A percentile compares a stretch with the other conserved stretches of the same genome.
These are phyloP conservation scores for Phocides pigmalion DNA, from an alignment of 1,140 invertebrate species.

Conservation along the genomic window DNA sequence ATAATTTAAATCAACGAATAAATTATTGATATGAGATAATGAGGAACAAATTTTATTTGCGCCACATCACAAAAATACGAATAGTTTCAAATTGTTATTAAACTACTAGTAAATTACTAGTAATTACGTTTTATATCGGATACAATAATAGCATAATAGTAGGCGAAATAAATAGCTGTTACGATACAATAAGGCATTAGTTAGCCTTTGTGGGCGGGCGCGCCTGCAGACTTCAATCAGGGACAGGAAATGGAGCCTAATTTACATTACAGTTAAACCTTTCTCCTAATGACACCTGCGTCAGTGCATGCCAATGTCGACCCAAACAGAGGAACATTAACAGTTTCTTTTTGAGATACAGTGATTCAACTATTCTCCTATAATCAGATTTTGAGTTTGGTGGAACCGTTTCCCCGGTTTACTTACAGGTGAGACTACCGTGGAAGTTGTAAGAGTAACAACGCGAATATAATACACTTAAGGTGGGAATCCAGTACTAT, in stretches of 20 bases:
- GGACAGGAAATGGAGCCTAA: slow-evolving; percentile 60
- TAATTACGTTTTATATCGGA: slow-evolving; percentile 5
- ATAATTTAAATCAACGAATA: too few relatives aligned
- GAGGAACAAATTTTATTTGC: too few relatives aligned
- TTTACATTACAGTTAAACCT: slow-evolving; percentile 28
- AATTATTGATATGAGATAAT: too few relatives aligned
- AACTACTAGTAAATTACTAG: slow-evolving; percentile 1
- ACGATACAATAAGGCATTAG: slow-evolving; percentile 24
- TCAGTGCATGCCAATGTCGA: neutral
- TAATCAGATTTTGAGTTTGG: too few relatives aligned
- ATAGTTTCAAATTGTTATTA: neutral
- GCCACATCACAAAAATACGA: neutral
- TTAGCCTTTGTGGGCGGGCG: slow-evolving; percentile 43
- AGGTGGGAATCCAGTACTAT: too few relatives aligned
- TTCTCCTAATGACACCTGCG: slow-evolving; percentile 27
- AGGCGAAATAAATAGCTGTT: slow-evolving; percentile 20
- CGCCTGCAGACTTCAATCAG: slow-evolving; percentile 61
- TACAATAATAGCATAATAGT: slow-evolving; percentile 18
- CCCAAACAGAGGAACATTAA: neutral
- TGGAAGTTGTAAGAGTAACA: too few relatives aligned
- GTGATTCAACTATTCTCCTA: too few relatives aligned
- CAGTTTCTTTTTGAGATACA: neutral
- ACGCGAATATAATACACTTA: too few relatives aligned
- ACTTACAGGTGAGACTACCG: too few relatives aligned
- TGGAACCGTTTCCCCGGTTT: too few relatives aligned